Conservation (phyloP, 2,888 invertebrate genomes). For the Pegoplata infirma region DNA sequence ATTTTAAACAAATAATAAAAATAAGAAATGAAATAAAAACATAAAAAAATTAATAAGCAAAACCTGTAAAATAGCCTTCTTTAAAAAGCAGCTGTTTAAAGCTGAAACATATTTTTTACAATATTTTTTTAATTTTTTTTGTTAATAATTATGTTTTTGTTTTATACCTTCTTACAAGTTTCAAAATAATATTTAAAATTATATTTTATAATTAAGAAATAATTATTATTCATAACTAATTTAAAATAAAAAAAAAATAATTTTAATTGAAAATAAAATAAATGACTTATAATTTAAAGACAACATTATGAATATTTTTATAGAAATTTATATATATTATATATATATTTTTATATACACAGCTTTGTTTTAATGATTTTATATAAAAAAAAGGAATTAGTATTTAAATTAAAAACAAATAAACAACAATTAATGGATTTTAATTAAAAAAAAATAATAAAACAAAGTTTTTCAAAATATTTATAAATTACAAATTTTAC, state of each 20-base stretch:
- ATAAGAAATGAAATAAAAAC: conserved; percentile 32
- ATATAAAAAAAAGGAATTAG: conserved; percentile 2
- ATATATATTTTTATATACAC: conserved; percentile 9
- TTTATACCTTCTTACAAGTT: conserved; percentile 34
- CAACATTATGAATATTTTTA: background rate
- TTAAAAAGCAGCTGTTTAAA: conserved; percentile 41
- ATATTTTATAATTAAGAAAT: conserved; percentile 13
- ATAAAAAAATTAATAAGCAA: conserved; percentile 64
- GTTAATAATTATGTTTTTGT: conserved; percentile 12
- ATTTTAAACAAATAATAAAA: conserved; percentile 43
- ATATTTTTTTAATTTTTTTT: background rate
- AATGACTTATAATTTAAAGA: conserved; percentile 36
- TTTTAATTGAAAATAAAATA: conserved; percentile 29
- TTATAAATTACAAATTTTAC: conserved; percentile 42
- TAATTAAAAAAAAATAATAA: conserved; percentile 25
- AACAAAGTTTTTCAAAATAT: background rate
- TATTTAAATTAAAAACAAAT: conserved; percentile 16
- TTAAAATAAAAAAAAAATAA: conserved; percentile 24
- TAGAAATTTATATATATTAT: conserved; percentile 8
- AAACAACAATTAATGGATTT: conserved; percentile 38
- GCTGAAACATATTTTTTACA: conserved; percentile 17
- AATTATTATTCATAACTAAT: conserved; percentile 15
- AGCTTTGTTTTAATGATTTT: background rate
- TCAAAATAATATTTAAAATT: conserved; percentile 35
- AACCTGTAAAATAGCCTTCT: conserved; percentile 72